These are phyloP conservation scores for Polydrusus tereticollis DNA, from an alignment of 2,888 invertebrate genomes.

Conservation along the genomic window DNA sequence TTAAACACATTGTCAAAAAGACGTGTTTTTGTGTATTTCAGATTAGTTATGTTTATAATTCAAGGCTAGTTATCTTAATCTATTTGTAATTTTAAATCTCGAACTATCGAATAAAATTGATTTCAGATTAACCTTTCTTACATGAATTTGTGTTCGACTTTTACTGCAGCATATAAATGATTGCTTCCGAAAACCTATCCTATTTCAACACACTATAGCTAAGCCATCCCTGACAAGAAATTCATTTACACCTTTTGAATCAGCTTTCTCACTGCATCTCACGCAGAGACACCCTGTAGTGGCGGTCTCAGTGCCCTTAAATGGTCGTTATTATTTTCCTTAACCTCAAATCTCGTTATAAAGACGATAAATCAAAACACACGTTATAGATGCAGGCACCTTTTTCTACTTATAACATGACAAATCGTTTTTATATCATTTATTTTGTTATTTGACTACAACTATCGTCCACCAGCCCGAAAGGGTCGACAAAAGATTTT, in stretches of 20 bases:
- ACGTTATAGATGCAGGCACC: constrained; percentile 40
- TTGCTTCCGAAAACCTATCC: too few species aligned
- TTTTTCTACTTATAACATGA: constrained; percentile 53
- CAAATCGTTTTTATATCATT: constrained; percentile 55
- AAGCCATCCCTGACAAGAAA: background rate
- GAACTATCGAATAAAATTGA: too few species aligned
- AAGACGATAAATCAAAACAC: constrained; percentile 30
- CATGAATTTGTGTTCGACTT: too few species aligned
- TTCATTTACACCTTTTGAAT: constrained; percentile 4
- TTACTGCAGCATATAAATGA: too few species aligned
- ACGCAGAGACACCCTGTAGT: constrained; percentile 28
- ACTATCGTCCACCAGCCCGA: constrained; percentile 12
- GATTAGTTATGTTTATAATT: too few species aligned
- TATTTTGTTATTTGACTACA: constrained; percentile 34
- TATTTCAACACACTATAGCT: too few species aligned
- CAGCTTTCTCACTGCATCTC: constrained; percentile 3
- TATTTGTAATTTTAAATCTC: too few species aligned
- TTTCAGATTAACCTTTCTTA: too few species aligned
- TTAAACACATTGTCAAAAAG: too few species aligned
- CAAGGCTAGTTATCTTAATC: too few species aligned
- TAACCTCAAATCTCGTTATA: constrained; percentile 38
- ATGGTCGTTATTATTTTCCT: constrained; percentile 32
- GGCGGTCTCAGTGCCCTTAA: constrained; percentile 24
- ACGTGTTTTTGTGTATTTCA: too few species aligned
- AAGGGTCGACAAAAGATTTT: constrained; percentile 12